Base-by-base conservation (phyloP, 2,888 invertebrate species). In the Monopis laevigella region DNA sequence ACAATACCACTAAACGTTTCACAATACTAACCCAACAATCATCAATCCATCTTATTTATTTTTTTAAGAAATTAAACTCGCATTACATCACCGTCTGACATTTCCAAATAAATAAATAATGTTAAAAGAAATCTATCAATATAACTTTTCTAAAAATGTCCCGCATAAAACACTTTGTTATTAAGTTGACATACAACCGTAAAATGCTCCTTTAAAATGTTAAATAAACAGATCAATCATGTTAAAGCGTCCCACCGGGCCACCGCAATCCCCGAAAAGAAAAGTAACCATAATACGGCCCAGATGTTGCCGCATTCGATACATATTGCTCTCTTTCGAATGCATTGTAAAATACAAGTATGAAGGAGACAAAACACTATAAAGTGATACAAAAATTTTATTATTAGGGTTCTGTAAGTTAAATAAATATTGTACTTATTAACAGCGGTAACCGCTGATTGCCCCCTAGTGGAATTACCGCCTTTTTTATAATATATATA, bases 171-270 rank as follows among this genome's bases (percentile, higher is more conserved):
- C 68, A 75, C 74, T 75, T 75, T 74, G 77, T 78, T 78, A 80
- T 78, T 75, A 77, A 77, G 78, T 77, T 77, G 80, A 78, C 80
- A 78, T 75, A 71, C 78, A 77, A 77, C 77, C 80, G 78, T 80
- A 80, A 78, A 80, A 78, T 75, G 75, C 70, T 72, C 68, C 71
- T 78, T 78, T 78, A 78, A 80, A 80, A 78, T 80, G 77, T 78
- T 74, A 80, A 80, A 80, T 78, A 80, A 80, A 80, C 80, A 78
- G 78, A 80, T 80, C 80, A 80, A 80, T 80, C 80, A 80, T 78
- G 73, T 73, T 74, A 69, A 73, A 75, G 70, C 67, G 74, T 77
- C 78, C 80, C 77, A 70, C 75, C 72, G 75, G 74, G 74, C 68
- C 67, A 62, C 58, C 55, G 58, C 56, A 67, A 73, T 72, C 74